Conservation (phyloP, 2,797 vertebrate genomes). For the Sebastes steindachneri region DNA sequence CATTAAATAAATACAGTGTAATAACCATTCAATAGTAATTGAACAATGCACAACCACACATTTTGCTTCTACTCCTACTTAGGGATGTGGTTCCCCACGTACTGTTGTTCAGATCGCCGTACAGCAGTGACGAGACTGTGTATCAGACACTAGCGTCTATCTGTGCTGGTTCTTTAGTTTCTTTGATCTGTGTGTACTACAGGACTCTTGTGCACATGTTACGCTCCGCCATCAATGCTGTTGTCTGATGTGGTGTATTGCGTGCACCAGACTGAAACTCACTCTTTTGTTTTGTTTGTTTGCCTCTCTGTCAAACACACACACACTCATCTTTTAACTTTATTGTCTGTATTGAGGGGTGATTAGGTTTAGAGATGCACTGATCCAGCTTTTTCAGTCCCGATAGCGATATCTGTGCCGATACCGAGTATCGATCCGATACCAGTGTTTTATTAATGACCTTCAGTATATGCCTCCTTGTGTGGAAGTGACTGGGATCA, state of each 20-base stretch:
- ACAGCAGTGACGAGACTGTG: neutral
- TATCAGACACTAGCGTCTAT: conserved; percentile 24
- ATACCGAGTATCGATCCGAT: neutral
- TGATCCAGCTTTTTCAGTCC: neutral
- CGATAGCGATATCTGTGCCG: neutral
- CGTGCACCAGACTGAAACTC: conserved; percentile 57
- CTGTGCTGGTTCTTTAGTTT: conserved; percentile 4
- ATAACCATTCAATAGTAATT: neutral
- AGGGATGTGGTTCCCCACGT: conserved; percentile 32
- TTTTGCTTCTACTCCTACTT: conserved; percentile 18
- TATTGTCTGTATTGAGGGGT: conserved; percentile 1
- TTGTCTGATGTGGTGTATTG: conserved; percentile 67
- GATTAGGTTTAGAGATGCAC: neutral
- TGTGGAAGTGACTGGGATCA: neutral
- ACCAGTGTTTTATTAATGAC: neutral
- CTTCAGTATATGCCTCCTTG: neutral
- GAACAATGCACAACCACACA: conserved; percentile 12
- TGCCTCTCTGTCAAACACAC: conserved; percentile 17
- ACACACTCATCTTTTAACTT: conserved; percentile 21
- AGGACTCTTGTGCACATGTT: conserved; percentile 14
- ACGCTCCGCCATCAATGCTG: neutral
- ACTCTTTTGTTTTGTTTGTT: conserved; percentile 64
- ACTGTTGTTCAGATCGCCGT: conserved; percentile 10
- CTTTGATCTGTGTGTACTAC: conserved; percentile 53
- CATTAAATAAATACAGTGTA: neutral